Percentiles rank a stretch among this genome's conserved stretches.
These are phyloP conservation scores for Damaliscus lunatus DNA, from an alignment of 2,113 vertebrate species.

Conservation along the genomic window DNA sequence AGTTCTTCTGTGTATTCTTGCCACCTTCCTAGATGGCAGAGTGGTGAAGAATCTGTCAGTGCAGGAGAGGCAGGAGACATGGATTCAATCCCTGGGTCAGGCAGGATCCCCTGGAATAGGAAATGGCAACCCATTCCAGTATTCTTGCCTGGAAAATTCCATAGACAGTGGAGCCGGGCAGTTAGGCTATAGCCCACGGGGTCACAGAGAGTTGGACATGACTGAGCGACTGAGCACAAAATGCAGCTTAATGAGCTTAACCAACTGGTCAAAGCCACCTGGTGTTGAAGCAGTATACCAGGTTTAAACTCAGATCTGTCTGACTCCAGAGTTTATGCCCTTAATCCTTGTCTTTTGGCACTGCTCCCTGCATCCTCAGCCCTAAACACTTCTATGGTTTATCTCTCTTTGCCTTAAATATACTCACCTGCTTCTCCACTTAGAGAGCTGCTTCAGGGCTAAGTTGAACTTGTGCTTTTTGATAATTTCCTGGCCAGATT, in stretches of 20 bases:
- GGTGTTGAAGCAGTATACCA: background rate
- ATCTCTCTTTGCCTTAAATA: background rate
- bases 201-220: background rate
- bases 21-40: background rate
- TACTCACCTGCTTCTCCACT: background rate
- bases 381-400: background rate
- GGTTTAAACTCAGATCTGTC: background rate
- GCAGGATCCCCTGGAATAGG: background rate
- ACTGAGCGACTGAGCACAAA: background rate
- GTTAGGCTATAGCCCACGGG: background rate
- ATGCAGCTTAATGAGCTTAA: background rate
- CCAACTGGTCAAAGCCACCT: background rate
- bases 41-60: background rate
- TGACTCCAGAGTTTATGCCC: background rate
- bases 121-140: background rate
- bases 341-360: background rate
- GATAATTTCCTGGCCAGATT: background rate
- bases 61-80: background rate
- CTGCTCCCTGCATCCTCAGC: background rate
- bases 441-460: background rate
- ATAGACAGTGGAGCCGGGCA: background rate
- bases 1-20: background rate
- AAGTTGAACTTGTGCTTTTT: background rate
- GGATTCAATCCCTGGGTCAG: background rate
- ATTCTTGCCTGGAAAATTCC: background rate